Evolutionary conservation across 2,888 invertebrate genomes (phyloP), one percentile per base, ranked within the genome.

Genomic region (Camptogramma bilineatum): DNA sequence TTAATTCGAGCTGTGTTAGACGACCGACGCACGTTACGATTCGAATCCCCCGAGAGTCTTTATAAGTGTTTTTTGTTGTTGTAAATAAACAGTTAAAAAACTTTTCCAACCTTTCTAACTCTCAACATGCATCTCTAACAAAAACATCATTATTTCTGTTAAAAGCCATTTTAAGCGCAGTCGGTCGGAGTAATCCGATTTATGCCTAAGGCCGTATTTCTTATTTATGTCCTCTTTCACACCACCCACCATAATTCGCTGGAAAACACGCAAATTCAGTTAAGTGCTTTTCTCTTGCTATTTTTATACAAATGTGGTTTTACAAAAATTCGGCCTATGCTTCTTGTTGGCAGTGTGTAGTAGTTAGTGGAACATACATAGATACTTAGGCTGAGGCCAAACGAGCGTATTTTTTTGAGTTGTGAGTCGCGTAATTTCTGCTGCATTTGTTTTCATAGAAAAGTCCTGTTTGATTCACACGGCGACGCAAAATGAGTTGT

Each of bases 161-260:
- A 81, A 81, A 79, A 84, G 81, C 83, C 82, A 82, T 86, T n/a
- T 73, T 84, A 82, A 80, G 81, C 80, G 74, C 78, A 78, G 81
- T 75, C 79, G 75, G 79, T 77, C 77, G 73, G 75, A 78, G 81
- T 86, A 86, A 88, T 86, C 88, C 84, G 87, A 88, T 89, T 90
- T 88, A 87, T 87, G 85, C 83, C 82, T 71, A 73, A 75, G 75
- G 76, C 79, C 72, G 80, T 83, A 80, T 82, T 82, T 83, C 81
- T 83, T 79, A 80, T 84, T 82, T 82, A 81, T 82, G 76, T 64
- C 74, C 76, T 75, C 70, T 74, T 77, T 77, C 76, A 74, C 80
- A 80, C 80, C 76, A 78, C 73, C 69, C 76, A 70, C 73, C 73
- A 83, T 82, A 84, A 84, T 85, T 84, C 84, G 84, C 76, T 81